Base-by-base conservation (phyloP, 2,888 invertebrate species). In the Sphaerophoria taeniata region DNA sequence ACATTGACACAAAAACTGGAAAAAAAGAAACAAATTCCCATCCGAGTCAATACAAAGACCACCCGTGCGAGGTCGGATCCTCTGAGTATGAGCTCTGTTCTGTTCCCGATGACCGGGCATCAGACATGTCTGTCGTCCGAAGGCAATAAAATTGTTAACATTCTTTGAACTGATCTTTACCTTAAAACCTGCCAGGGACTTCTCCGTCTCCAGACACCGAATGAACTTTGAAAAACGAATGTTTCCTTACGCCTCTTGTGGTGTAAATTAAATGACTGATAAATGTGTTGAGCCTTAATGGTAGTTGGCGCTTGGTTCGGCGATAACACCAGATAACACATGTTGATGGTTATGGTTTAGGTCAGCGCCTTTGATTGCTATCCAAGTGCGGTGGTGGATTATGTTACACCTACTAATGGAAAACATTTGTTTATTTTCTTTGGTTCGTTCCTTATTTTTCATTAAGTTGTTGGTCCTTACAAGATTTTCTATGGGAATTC, bases 261-360 rank as follows among this genome's bases (percentile, higher is more conserved):
- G 85, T 80, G 85, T 81, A 85, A 85, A 77, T 85, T 85, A 77
- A 85, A 85, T 74, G 81, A 77, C 81, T 76, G 85, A 85, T 85
- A 77, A 85, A 85, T 81, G 85, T 81, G 85, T 85, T 85, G 77
- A 63, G 70, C 69, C 70, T 85, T 85, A 85, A 85, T 85, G 85
- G 81, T 77, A 85, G 85, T 85, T 85, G 85, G 85, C 85, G 85
- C 85, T 85, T 85, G 76, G 70, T 58, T 16, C 16, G 31, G 53
- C 14, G 77, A 76, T 81, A 85, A 81, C 70, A 80, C 76, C 67
- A 81, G 85, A 85, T 85, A 85, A 85, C 72, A 58, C 77, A 77
- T 85, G 85, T 85, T 85, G 77, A 72, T 80, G 85, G 80, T 63
- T 76, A 4, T 58, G 51, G 65, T 33, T 60, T 16, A 49, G 63